Evolutionary conservation across 2,797 vertebrate species (phyloP).

Genomic region (Anabacerthia variegaticeps): DNA sequence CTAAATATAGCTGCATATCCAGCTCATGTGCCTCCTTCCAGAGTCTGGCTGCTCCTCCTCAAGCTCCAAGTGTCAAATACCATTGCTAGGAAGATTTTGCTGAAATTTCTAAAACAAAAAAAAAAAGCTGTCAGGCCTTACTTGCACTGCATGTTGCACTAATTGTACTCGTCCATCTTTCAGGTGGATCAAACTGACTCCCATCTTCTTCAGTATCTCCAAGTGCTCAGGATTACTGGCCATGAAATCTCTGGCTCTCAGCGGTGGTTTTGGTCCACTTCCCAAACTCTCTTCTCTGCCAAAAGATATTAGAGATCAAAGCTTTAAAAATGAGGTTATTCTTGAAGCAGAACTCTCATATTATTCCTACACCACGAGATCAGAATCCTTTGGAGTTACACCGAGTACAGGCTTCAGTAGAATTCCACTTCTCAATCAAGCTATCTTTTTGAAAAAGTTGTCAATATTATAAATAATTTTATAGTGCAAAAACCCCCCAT

Average conservation of each 20-base stretch:
- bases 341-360: background rate
- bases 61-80: background rate
- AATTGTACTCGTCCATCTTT: conserved; percentile 97
- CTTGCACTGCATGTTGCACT: conserved; percentile 97
- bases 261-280: conserved; percentile 82
- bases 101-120: background rate
- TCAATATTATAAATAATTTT: background rate
- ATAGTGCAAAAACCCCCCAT: background rate
- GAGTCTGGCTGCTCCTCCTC: background rate
- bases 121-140: conserved; percentile 68
- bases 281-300: conserved; percentile 80
- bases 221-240: conserved; percentile 96
- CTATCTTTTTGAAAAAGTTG: background rate
- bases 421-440: background rate
- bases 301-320: conserved; percentile 51
- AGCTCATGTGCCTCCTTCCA: background rate
- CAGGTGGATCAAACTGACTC: conserved; percentile 96
- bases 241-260: conserved; percentile 98
- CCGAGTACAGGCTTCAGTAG: background rate
- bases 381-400: background rate
- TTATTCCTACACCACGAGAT: background rate
- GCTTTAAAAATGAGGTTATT: background rate
- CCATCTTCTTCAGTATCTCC: conserved; percentile 97
- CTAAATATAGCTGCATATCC: background rate
- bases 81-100: background rate